Percentiles rank a stretch among this genome's conserved stretches.
phyloP scores from a whole-genome alignment of 2,888 invertebrate genomes.

The Stenichneumon culpator region DNA sequence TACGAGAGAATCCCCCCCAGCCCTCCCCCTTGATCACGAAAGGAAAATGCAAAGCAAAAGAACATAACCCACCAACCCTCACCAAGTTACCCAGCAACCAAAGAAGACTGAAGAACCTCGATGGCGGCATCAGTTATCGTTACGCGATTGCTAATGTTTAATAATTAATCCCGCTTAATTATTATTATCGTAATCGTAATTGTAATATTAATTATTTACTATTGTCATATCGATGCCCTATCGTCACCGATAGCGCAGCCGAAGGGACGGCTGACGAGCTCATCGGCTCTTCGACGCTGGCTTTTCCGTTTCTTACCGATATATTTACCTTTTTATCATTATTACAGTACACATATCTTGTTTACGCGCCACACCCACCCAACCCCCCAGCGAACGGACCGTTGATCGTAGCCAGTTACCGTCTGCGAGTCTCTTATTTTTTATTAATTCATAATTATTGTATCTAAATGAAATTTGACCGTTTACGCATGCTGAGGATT shows the following conservation, averaged over 20 bases:
- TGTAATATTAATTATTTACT: conserved; percentile 63
- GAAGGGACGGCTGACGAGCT: conserved; percentile 32
- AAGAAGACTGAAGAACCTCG: conserved; percentile 87
- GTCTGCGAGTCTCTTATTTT: conserved; percentile 4
- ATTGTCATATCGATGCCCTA: conserved; percentile 53
- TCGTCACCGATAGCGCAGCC: conserved; percentile 35
- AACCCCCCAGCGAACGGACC: not conserved
- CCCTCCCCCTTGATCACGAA: conserved; percentile 29
- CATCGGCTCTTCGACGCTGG: conserved; percentile 39
- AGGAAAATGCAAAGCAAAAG: conserved; percentile 39
- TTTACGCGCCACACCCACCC: not conserved
- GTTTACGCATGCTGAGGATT: not conserved
- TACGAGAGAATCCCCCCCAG: conserved; percentile 6
- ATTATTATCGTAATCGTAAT: conserved; percentile 66
- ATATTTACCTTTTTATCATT: conserved; percentile 58
- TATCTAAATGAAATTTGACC: not conserved
- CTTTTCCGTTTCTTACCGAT: conserved; percentile 53
- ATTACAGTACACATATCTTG: conserved; percentile 40
- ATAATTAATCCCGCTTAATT: conserved; percentile 69
- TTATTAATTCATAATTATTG: not conserved
- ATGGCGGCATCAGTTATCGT: conserved; percentile 82
- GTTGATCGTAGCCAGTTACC: not conserved
- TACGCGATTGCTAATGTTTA: conserved; percentile 77
- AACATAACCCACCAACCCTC: conserved; percentile 73
- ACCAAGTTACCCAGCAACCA: conserved; percentile 87